Evolutionary conservation across 2,797 vertebrate genomes (phyloP).

Genomic region (Zalophus californianus): DNA sequence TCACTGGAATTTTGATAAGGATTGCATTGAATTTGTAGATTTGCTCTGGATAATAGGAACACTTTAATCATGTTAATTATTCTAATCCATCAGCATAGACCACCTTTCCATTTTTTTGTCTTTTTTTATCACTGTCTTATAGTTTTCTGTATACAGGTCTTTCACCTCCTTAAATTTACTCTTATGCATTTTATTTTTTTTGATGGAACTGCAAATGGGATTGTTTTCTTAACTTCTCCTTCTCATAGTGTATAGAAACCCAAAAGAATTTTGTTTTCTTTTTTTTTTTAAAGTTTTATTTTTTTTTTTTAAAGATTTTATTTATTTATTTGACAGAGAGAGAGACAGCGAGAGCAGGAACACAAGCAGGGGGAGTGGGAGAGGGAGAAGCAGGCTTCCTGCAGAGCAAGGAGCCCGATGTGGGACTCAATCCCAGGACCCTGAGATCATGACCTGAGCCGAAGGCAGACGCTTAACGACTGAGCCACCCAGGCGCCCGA

Average conservation of each 20-base stretch:
- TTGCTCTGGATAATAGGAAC: not conserved
- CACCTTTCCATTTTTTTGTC: not conserved
- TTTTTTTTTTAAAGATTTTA: too few relatives aligned
- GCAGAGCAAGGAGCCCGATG: too few relatives aligned
- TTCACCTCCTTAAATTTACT: not conserved
- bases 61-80: not conserved
- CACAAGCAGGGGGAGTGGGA: too few relatives aligned
- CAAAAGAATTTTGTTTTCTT: not conserved
- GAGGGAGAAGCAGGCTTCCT: too few relatives aligned
- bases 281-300: too few relatives aligned
- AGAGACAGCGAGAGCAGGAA: too few relatives aligned
- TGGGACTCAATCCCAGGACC: too few relatives aligned
- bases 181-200: not conserved
- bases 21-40: not conserved
- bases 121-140: not conserved
- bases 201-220: not conserved
- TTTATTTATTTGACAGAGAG: too few relatives aligned
- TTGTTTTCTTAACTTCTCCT: not conserved
- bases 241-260: not conserved
- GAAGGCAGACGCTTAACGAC: too few relatives aligned
- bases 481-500: too few relatives aligned
- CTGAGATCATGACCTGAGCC: too few relatives aligned
- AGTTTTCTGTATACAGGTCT: not conserved
- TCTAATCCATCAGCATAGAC: not conserved
- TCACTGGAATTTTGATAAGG: not conserved